These are phyloP conservation scores for Propithecus perrieri DNA, from an alignment of 2,797 vertebrate genomes.

Conservation along the genomic window DNA sequence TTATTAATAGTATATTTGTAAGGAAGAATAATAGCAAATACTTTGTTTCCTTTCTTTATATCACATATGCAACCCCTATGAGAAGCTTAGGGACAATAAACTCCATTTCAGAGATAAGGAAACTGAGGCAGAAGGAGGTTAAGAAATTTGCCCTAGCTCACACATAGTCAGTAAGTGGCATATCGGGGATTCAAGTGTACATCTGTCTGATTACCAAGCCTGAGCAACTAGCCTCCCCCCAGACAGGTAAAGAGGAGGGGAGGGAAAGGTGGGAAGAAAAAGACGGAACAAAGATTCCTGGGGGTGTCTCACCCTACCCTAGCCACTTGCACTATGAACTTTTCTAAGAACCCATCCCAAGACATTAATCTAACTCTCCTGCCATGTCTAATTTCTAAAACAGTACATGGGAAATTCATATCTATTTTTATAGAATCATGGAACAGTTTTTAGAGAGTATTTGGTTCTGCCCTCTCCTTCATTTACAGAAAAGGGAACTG, in stretches of 20 bases:
- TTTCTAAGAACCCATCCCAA: background rate
- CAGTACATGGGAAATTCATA: background rate
- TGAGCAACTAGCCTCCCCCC: background rate
- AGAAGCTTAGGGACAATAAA: background rate
- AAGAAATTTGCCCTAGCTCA: background rate
- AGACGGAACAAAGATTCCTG: background rate
- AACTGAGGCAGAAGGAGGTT: background rate
- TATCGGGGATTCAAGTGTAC: background rate
- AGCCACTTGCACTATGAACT: background rate
- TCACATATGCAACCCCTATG: background rate
- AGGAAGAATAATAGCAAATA: background rate
- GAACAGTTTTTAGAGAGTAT: background rate
- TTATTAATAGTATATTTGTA: background rate
- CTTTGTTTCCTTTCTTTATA: background rate
- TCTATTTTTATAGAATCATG: background rate
- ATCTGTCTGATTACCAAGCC: background rate
- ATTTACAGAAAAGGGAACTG: conserved; percentile 9
- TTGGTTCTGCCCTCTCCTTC: background rate
- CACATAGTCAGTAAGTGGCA: background rate
- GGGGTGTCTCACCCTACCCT: background rate
- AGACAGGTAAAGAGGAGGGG: background rate
- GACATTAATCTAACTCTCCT: background rate
- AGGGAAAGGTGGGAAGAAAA: background rate
- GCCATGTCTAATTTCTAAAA: background rate
- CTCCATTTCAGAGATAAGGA: background rate